Base-by-base conservation (phyloP, 2,113 vertebrate genomes). In the Amphilophus citrinellus region DNA sequence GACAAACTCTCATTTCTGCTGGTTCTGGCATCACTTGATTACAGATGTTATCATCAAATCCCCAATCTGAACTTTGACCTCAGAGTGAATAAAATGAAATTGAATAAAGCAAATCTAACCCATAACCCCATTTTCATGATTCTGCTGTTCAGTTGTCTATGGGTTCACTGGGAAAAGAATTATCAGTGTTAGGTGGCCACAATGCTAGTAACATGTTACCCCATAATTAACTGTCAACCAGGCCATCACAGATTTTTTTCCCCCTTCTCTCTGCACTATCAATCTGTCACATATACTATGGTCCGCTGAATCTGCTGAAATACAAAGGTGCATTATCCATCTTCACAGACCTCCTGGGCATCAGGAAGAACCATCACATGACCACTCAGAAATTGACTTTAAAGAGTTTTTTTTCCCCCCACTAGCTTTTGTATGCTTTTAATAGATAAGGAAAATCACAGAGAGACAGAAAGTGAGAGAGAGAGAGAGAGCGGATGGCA, bases 21-120 rank as follows among this genome's bases (percentile, higher is more conserved):
- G 77, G 60, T 87, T 91, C 83, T 84, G 62, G 92, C 84, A 89
- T 83, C 83, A 76, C 65, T 85, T 89, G 84, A 90, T 93, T 92
- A 91, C 77, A 76, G 90, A 91, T 87, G 80, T 44, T 84, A 87
- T 89, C 91, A 82, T 90, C 66, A 80, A 84, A 90, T 89, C 76
- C 61, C 32, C 61, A 61, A 60, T 81, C n/a, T 92, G 84, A 92
- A 83, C 91, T 89, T 83, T 93, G 90, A 93, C 92, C 84, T 90
- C 22, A 8, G 18, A 80, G 60, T 57, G 50, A 78, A 90, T 84
- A 47, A 86, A 85, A 90, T 47, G 75, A 90, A 91, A 93, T 83
- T 87, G 85, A 89, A 68, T 50, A 14, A 78, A 84, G 62, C 87
- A 76, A 87, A 92, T 87, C 50, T 20, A 44, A 79, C 42, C 44